Percentiles rank a stretch among this genome's conserved stretches.
Evolutionary conservation across 2,797 vertebrate species (phyloP).

Genomic region (Muraenolepis orangiensis): DNA sequence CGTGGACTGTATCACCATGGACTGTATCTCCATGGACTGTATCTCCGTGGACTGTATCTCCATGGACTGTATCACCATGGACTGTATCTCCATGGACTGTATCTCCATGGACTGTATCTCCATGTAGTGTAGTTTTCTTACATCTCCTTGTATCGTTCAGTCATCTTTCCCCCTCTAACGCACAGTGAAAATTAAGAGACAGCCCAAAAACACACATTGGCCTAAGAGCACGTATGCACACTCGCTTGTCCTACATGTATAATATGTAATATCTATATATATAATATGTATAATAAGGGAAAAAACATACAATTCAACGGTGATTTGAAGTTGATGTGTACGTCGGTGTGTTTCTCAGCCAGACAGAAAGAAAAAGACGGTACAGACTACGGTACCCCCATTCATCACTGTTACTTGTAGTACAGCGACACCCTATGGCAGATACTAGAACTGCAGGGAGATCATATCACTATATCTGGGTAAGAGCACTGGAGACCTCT

Average conservation of each 20-base stretch:
- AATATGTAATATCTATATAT: too few species aligned
- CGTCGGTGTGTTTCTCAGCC: slow-evolving; percentile 34
- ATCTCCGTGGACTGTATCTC: background rate
- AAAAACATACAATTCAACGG: background rate
- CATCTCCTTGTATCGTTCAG: slow-evolving; percentile 18
- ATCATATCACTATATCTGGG: background rate
- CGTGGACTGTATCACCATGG: background rate
- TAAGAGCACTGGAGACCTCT: background rate
- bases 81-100: slow-evolving; percentile 1
- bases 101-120: background rate
- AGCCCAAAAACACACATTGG: background rate
- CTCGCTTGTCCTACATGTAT: background rate
- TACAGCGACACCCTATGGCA: slow-evolving; percentile 69
- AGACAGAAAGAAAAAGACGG: background rate
- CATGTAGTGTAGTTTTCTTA: slow-evolving; percentile 28
- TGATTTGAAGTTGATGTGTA: background rate
- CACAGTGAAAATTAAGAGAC: background rate
- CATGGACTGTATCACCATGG: background rate
- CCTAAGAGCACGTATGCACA: background rate
- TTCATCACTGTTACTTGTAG: slow-evolving; percentile 55
- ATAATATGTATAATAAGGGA: background rate
- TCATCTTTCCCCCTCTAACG: slow-evolving; percentile 13
- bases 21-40: slow-evolving; percentile 1
- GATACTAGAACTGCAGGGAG: slow-evolving; percentile 31
- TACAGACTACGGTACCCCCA: background rate